These are phyloP conservation scores for Seira sanloemensis DNA, from an alignment of 2,888 invertebrate genomes.

Conservation along the genomic window DNA sequence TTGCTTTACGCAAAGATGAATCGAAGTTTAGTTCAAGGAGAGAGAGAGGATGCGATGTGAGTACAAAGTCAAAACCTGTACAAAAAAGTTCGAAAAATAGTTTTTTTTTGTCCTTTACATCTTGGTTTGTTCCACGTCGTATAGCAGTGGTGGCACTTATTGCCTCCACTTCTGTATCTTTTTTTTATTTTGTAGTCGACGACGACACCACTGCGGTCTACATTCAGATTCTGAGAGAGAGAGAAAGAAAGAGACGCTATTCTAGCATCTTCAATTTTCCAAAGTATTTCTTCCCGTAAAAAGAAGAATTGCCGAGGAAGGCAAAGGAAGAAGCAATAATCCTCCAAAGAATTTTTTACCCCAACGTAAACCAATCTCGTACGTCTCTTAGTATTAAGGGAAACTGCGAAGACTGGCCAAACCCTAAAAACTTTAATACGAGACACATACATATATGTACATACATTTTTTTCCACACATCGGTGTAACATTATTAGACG, in stretches of 20 bases:
- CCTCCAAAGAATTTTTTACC: not conserved
- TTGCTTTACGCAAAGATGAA: no score
- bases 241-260: not conserved
- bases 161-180: not conserved
- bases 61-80: no score
- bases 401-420: not conserved
- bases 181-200: not conserved
- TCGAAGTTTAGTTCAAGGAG: no score
- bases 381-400: not conserved
- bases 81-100: not conserved
- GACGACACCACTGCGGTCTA: not conserved
- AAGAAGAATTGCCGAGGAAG: no score
- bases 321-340: slow-evolving; percentile 16
- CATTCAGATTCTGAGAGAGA: not conserved
- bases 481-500: not conserved
- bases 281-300: no score
- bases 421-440: not conserved
- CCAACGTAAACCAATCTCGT: not conserved
- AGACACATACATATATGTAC: slow-evolving; percentile 2
- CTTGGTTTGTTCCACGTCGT: no score
- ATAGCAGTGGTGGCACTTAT: not conserved
- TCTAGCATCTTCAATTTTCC: no score
- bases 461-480: not conserved
- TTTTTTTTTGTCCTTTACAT: no score
- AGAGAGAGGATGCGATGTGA: not conserved